A percentile compares a stretch with the other conserved stretches of the same genome.
These are phyloP conservation scores for Columba livia DNA, from an alignment of 2,113 vertebrate species.

Conservation along the genomic window DNA sequence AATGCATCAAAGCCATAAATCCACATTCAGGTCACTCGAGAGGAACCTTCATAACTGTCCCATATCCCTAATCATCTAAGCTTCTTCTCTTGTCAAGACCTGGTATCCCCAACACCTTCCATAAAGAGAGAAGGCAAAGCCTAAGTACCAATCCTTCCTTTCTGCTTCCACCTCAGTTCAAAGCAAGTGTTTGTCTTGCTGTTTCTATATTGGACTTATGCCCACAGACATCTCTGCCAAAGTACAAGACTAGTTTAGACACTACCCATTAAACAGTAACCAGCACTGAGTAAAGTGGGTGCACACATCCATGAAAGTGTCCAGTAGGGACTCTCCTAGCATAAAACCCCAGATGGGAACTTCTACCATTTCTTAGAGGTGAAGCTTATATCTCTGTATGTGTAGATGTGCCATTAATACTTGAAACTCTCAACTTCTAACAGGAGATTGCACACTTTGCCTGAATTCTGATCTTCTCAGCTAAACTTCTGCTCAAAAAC, in stretches of 20 bases:
- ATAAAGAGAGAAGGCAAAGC: not conserved
- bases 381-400: not conserved
- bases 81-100: not conserved
- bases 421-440: not conserved
- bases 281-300: not conserved
- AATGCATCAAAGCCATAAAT: not conserved
- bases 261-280: not conserved
- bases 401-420: not conserved
- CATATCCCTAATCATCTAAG: not conserved
- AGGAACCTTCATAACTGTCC: not conserved
- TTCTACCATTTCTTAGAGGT: not conserved
- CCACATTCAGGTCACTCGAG: not conserved
- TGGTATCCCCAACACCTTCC: not conserved
- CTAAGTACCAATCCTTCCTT: not conserved
- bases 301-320: accelerated
- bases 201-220: not conserved
- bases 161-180: not conserved
- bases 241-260: not conserved
- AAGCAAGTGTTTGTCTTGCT: not conserved
- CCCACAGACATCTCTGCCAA: not conserved
- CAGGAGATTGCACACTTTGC: not conserved
- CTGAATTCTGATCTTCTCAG: not conserved
- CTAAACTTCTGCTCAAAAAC: not conserved
- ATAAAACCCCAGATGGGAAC: not conserved
- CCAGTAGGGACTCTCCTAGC: not conserved